A percentile compares a stretch with the other conserved stretches of the same genome.
Evolutionary conservation across 2,888 invertebrate species (phyloP).

Genomic region (Heliconius erato): DNA sequence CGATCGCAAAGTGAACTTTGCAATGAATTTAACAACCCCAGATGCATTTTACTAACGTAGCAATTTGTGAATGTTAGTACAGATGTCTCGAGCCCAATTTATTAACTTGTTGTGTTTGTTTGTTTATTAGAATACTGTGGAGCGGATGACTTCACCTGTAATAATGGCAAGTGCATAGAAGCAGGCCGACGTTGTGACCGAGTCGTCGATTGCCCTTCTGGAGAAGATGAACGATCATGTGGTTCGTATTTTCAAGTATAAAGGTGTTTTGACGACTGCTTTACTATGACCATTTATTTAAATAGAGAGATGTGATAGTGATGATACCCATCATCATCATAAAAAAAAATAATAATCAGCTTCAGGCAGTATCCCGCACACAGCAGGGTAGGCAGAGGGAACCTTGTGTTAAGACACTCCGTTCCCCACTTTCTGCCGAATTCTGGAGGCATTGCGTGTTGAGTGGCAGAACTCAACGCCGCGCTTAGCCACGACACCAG

Average conservation of each 20-base stretch:
- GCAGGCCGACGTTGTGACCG: constrained; percentile 85
- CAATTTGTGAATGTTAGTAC: background rate
- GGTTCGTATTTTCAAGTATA: constrained; percentile 66
- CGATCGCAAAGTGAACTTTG: background rate
- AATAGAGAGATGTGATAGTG: no score
- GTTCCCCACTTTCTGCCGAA: no score
- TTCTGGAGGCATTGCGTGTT: no score
- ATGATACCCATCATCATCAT: no score
- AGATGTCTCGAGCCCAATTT: constrained; percentile 9
- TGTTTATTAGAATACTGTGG: constrained; percentile 70
- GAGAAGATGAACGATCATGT: constrained; percentile 88
- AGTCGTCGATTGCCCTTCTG: constrained; percentile 85
- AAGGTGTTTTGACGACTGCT: background rate
- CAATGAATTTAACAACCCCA: background rate
- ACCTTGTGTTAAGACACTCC: no score
- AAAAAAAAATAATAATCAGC: no score
- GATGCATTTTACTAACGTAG: background rate
- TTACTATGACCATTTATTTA: no score
- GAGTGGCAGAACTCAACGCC: no score
- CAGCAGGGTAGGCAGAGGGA: no score
- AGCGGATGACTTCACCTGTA: constrained; percentile 82
- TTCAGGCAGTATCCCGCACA: no score
- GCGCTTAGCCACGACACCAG: no score
- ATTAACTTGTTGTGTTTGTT: constrained; percentile 55
- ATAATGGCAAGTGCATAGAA: constrained; percentile 85